Evolutionary conservation across 1,140 invertebrate genomes (phyloP).

Genomic region (Lepidurus apus): DNA sequence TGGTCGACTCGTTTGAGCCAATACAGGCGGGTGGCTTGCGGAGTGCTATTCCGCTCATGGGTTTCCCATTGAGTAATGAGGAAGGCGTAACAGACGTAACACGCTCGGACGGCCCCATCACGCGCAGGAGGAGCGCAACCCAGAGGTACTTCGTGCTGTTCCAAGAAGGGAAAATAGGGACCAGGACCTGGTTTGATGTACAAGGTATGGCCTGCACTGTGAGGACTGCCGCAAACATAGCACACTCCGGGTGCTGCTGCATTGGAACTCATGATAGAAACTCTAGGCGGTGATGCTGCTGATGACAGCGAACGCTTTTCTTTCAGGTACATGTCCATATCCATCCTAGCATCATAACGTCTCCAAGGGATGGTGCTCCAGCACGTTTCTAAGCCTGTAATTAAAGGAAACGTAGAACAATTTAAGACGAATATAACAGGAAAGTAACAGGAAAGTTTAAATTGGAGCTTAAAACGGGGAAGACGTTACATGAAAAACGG

Average conservation of each 20-base stretch:
- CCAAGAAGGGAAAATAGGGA: constrained; percentile 85
- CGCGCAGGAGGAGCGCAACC: constrained; percentile 53
- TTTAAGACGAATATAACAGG: background rate
- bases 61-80: constrained; percentile 84
- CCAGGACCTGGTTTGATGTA: constrained; percentile 61
- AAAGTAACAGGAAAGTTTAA: background rate
- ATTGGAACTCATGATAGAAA: background rate
- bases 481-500: too few species aligned
- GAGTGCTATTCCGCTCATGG: constrained; percentile 75
- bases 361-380: background rate
- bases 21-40: constrained; percentile 78
- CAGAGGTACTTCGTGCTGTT: constrained; percentile 72
- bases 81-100: constrained; percentile 76
- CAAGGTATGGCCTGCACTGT: constrained; percentile 61
- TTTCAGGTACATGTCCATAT: constrained; percentile 34
- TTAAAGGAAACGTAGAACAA: background rate
- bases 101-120: constrained; percentile 55
- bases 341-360: background rate
- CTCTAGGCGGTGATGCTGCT: background rate
- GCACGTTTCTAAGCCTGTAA: constrained; percentile 2
- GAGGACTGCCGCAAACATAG: constrained; percentile 76
- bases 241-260: constrained; percentile 47
- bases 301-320: constrained; percentile 22
- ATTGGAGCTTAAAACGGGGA: too few species aligned
- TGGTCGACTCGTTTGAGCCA: constrained; percentile 87